These are phyloP conservation scores for Leptinotarsa tumamoca DNA, from an alignment of 2,888 invertebrate species.

Conservation along the genomic window DNA sequence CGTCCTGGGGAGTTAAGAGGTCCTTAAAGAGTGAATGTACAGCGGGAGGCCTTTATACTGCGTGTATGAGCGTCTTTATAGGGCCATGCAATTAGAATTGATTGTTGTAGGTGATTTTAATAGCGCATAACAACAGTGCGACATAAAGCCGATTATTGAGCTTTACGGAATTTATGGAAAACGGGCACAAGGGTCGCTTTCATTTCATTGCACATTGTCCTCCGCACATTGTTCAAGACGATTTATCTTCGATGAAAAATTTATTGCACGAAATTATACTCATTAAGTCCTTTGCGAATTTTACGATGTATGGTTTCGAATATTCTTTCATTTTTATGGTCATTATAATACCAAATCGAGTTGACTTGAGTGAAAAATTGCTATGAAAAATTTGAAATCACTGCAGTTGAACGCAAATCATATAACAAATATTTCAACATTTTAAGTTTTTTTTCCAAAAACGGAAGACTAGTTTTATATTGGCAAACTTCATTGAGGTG, in stretches of 20 bases:
- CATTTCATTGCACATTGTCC: slow-evolving; percentile 35
- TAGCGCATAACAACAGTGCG: slow-evolving; percentile 61
- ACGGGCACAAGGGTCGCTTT: slow-evolving; percentile 43
- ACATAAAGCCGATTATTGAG: slow-evolving; percentile 64
- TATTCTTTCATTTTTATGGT: not conserved
- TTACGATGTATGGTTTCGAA: slow-evolving; percentile 19
- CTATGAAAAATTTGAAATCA: not conserved
- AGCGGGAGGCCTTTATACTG: slow-evolving; percentile 61
- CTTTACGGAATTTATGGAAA: slow-evolving; percentile 59
- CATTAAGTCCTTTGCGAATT: slow-evolving; percentile 27
- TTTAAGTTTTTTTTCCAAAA: too few species aligned
- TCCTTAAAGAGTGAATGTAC: slow-evolving; percentile 62
- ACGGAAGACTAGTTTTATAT: too few species aligned
- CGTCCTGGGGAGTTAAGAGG: slow-evolving; percentile 61
- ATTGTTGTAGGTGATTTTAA: slow-evolving; percentile 66
- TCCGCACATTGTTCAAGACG: slow-evolving; percentile 27
- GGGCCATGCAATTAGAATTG: slow-evolving; percentile 65
- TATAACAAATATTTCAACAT: too few species aligned
- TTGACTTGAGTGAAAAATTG: slow-evolving; percentile 25
- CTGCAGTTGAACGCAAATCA: too few species aligned
- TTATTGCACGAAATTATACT: slow-evolving; percentile 32
- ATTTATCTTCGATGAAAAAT: slow-evolving; percentile 33
- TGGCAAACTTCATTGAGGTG: too few species aligned
- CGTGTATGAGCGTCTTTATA: slow-evolving; percentile 62
- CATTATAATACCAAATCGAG: slow-evolving; percentile 25